A percentile compares a stretch with the other conserved stretches of the same genome.
Conservation (phyloP, 1,140 invertebrate species). For the Solen grandis region DNA sequence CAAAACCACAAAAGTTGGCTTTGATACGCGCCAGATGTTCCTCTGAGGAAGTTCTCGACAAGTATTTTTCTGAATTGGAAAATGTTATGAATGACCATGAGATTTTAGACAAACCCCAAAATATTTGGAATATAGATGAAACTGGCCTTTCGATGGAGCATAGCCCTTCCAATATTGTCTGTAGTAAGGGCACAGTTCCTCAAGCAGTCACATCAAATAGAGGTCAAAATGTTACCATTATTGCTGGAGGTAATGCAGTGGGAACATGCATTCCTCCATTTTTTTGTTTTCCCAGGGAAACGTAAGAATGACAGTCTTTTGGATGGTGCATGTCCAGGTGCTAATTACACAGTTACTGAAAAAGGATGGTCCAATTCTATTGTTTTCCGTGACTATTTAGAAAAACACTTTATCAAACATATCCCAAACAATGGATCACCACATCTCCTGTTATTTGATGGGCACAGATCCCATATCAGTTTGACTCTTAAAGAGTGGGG, state of each 20-base stretch:
- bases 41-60: constrained; percentile 26
- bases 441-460: constrained; percentile 21
- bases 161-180: constrained; percentile 53
- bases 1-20: constrained; percentile 29
- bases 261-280: constrained; percentile 75
- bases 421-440: constrained; percentile 14
- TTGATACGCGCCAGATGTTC: constrained; percentile 18
- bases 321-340: constrained; percentile 16
- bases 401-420: constrained; percentile 31
- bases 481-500: constrained; percentile 27
- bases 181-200: constrained; percentile 40
- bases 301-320: constrained; percentile 69
- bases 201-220: constrained; percentile 75
- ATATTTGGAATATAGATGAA: constrained; percentile 80
- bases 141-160: constrained; percentile 79
- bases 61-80: constrained; percentile 14
- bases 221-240: constrained; percentile 79
- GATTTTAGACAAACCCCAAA: constrained; percentile 64
- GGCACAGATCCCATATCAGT: constrained; percentile 36
- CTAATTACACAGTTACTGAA: constrained; percentile 18
- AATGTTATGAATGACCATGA: constrained; percentile 1
- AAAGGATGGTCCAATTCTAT: constrained; percentile 48
- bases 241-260: constrained; percentile 76
- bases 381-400: constrained; percentile 35
- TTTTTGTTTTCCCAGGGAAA: constrained; percentile 78